These are phyloP conservation scores for Panurus biarmicus DNA, from an alignment of 2,113 vertebrate species.

Conservation along the genomic window DNA sequence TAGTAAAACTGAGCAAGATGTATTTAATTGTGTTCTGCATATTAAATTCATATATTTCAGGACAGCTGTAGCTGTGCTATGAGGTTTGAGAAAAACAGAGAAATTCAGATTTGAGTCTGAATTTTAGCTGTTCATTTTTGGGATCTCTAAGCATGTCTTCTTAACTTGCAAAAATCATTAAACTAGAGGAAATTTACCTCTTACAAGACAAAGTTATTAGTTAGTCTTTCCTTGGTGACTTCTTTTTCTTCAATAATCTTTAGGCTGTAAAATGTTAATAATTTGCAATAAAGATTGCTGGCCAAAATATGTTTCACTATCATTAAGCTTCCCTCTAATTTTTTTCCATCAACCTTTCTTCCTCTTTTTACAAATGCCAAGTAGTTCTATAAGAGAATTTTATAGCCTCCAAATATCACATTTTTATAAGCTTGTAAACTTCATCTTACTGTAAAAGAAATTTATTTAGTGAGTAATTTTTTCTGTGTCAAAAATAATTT, in stretches of 20 bases:
- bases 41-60: neutral
- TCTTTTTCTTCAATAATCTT: neutral
- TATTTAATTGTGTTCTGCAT: neutral
- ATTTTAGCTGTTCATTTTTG: neutral
- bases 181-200: neutral
- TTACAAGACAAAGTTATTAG: neutral
- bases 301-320: neutral
- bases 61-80: neutral
- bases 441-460: neutral
- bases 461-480: neutral
- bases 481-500: neutral
- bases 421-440: neutral
- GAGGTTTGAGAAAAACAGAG: neutral
- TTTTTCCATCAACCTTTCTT: neutral
- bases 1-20: neutral
- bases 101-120: neutral
- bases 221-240: neutral
- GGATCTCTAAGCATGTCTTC: fast-evolving
- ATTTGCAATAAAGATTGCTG: neutral
- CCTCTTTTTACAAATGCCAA: neutral
- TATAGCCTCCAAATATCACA: neutral
- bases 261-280: neutral
- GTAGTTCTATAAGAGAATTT: neutral
- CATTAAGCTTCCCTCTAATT: neutral
- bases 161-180: neutral